Percentiles rank a stretch among this genome's conserved stretches.
phyloP scores from a whole-genome alignment of 2,113 vertebrate genomes.

The Callocephalon fimbriatum region DNA sequence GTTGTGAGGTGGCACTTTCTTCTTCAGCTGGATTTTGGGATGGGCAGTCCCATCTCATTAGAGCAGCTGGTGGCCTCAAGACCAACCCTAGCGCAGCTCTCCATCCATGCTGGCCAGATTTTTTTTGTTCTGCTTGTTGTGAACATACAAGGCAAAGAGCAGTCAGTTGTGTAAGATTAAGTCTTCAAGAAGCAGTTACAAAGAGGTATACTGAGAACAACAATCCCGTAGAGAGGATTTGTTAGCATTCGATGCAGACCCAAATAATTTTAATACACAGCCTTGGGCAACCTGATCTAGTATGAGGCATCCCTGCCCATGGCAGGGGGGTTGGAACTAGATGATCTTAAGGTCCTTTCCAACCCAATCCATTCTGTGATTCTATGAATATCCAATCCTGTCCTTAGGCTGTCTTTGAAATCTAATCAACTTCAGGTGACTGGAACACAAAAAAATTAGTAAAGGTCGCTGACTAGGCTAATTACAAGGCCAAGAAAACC shows the following conservation, averaged over 20 bases:
- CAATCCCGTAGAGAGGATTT: background rate
- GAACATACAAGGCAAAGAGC: background rate
- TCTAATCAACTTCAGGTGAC: background rate
- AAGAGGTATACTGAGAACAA: background rate
- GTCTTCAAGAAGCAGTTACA: background rate
- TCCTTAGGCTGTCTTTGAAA: background rate
- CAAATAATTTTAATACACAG: background rate
- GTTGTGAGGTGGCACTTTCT: background rate
- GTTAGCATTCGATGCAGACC: background rate
- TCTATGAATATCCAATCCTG: background rate
- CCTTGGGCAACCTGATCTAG: background rate
- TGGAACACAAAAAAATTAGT: background rate
- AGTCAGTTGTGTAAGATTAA: background rate
- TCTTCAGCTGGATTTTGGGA: background rate
- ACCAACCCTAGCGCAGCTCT: background rate
- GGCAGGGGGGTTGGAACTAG: background rate
- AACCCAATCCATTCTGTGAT: background rate
- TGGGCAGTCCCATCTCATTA: background rate
- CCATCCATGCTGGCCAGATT: background rate
- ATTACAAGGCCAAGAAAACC: background rate
- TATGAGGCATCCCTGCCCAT: background rate
- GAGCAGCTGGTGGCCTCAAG: background rate
- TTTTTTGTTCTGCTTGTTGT: background rate
- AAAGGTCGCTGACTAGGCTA: background rate
- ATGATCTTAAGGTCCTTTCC: background rate